Evolutionary conservation across 2,888 invertebrate genomes (phyloP).

Genomic region (Drosophila melanosoma): DNA sequence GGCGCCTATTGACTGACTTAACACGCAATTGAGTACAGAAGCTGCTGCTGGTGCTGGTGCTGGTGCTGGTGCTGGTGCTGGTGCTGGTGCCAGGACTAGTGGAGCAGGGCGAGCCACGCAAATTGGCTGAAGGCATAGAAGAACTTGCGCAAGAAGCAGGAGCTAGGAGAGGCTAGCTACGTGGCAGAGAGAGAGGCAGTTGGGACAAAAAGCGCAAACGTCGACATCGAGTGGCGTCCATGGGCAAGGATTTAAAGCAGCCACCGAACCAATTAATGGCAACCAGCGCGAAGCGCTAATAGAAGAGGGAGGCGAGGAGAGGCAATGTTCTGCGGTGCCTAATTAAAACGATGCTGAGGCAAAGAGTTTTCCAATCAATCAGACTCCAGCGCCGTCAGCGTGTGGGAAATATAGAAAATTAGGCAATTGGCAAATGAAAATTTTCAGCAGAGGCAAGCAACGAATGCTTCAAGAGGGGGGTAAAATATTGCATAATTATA

Average conservation of each 20-base stretch:
- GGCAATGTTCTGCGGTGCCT: constrained; percentile 46
- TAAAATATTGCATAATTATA: constrained; percentile 75
- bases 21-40: constrained; percentile 76
- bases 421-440: constrained; percentile 76
- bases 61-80: constrained; percentile 24
- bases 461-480: constrained; percentile 19
- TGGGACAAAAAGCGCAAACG: constrained; percentile 63
- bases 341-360: constrained; percentile 65
- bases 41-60: constrained; percentile 29
- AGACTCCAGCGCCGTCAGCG: constrained; percentile 51
- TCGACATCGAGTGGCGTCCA: constrained; percentile 48
- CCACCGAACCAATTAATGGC: constrained; percentile 72
- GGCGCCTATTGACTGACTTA: constrained; percentile 80
- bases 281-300: constrained; percentile 39
- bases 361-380: constrained; percentile 79
- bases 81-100: constrained; percentile 20
- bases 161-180: background rate
- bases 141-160: background rate
- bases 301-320: background rate
- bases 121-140: constrained; percentile 60
- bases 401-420: constrained; percentile 73
- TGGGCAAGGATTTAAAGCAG: constrained; percentile 63
- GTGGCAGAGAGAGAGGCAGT: constrained; percentile 11
- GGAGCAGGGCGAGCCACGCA: constrained; percentile 52
- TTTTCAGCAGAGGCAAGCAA: constrained; percentile 21